Evolutionary conservation across 2,888 invertebrate species (phyloP).

Genomic region (Hipparchia semele): DNA sequence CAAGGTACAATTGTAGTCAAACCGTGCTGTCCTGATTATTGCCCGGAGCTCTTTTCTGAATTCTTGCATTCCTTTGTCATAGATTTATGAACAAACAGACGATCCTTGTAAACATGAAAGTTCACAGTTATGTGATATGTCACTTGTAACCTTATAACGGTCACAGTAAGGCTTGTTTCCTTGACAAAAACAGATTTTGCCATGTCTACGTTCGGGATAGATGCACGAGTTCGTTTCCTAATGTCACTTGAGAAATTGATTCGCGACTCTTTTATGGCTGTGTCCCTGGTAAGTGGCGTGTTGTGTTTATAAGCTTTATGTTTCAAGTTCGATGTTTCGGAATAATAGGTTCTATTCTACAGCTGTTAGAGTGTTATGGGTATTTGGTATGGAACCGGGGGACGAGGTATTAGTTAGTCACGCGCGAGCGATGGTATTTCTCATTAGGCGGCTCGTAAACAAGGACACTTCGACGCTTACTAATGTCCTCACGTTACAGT

Average conservation of each 20-base stretch:
- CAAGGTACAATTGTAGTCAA: slow-evolving; percentile 65
- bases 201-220: slow-evolving; percentile 34
- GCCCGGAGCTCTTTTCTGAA: slow-evolving; percentile 53
- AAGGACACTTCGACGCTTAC: slow-evolving; percentile 71
- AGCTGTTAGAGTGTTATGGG: slow-evolving; percentile 23
- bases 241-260: slow-evolving; percentile 42
- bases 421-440: slow-evolving; percentile 66
- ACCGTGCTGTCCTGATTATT: slow-evolving; percentile 57
- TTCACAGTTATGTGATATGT: slow-evolving; percentile 15
- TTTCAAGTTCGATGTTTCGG: slow-evolving; percentile 26
- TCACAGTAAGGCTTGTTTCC: slow-evolving; percentile 19
- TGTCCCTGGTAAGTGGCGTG: slow-evolving; percentile 31
- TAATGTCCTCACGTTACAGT: slow-evolving; percentile 69
- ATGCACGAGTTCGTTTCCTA: slow-evolving; percentile 39
- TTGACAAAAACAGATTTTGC: slow-evolving; percentile 38
- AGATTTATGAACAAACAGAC: slow-evolving; percentile 43
- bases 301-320: slow-evolving; percentile 27
- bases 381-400: slow-evolving; percentile 42
- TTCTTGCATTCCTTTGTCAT: slow-evolving; percentile 46
- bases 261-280: slow-evolving; percentile 40
- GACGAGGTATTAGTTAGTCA: slow-evolving; percentile 62
- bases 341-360: slow-evolving; percentile 32
- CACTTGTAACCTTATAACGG: slow-evolving; percentile 19
- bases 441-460: slow-evolving; percentile 75
- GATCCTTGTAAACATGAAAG: slow-evolving; percentile 22